Percentiles rank a stretch among this genome's conserved stretches.
phyloP scores from a whole-genome alignment of 2,888 invertebrate species.

The Loripinus fragilis region DNA sequence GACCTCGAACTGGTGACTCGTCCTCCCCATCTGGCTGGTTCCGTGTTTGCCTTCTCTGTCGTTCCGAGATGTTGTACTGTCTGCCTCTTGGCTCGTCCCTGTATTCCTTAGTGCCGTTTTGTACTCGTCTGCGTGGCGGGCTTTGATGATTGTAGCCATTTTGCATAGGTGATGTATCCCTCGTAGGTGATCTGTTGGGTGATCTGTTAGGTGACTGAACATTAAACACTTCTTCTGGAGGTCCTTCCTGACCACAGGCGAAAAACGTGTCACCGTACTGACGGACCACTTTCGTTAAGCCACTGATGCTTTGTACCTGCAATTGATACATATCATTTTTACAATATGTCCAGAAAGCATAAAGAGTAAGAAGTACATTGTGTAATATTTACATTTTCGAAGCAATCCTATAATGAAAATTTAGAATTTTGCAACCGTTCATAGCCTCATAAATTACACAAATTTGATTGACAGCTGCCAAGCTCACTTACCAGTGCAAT shows the following conservation, averaged over 20 bases:
- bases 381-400: no score
- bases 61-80: constrained; percentile 28
- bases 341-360: no score
- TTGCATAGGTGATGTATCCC: constrained; percentile 29
- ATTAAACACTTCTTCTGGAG: constrained; percentile 8
- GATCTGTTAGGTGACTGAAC: constrained; percentile 28
- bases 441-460: no score
- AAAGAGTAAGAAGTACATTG: no score
- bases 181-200: constrained; percentile 24
- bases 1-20: constrained; percentile 29
- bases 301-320: constrained; percentile 49
- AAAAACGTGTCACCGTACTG: constrained; percentile 36
- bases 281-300: constrained; percentile 28
- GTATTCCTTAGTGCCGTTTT: constrained; percentile 17
- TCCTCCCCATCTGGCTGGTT: constrained; percentile 32
- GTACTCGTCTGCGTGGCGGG: constrained; percentile 16
- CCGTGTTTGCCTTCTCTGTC: constrained; percentile 3
- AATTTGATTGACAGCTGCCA: no score
- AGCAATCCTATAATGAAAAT: no score
- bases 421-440: no score
- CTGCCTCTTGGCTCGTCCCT: constrained; percentile 18
- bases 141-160: constrained; percentile 30
- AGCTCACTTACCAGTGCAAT: no score
- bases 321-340: no score
- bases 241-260: constrained; percentile 49